Conservation (phyloP, 64 coral and sea anemone species). For the Platygyra sinensis region DNA sequence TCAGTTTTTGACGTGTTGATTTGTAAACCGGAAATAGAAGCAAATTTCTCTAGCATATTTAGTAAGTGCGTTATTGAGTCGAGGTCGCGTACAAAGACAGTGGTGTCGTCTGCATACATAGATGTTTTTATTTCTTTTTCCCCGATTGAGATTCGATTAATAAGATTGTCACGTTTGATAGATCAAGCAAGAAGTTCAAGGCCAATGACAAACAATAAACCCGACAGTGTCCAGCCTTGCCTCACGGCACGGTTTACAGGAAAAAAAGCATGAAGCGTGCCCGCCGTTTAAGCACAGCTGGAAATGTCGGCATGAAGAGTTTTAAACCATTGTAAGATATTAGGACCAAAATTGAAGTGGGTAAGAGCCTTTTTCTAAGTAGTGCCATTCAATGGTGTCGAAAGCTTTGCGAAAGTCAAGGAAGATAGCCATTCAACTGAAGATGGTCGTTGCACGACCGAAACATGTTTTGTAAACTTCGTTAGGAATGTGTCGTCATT, state of each 20-base stretch:
- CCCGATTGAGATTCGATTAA: not conserved
- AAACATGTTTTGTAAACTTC: too few species aligned
- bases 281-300: not conserved
- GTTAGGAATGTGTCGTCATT: too few species aligned
- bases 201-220: not conserved
- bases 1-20: not conserved
- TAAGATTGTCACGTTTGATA: not conserved
- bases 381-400: too few species aligned
- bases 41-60: not conserved
- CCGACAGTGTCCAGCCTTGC: too few species aligned
- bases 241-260: not conserved
- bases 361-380: too few species aligned
- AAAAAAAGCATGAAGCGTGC: not conserved
- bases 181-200: not conserved
- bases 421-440: too few species aligned
- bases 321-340: not conserved
- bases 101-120: conserved; percentile 17
- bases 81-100: not conserved
- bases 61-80: not conserved
- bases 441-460: too few species aligned
- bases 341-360: too few species aligned
- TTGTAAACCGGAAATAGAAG: not conserved
- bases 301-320: not conserved
- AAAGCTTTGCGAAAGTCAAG: not conserved
- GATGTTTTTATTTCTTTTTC: not conserved